Conservation (phyloP, 1,140 invertebrate genomes). For the Procambarus clarkii region DNA sequence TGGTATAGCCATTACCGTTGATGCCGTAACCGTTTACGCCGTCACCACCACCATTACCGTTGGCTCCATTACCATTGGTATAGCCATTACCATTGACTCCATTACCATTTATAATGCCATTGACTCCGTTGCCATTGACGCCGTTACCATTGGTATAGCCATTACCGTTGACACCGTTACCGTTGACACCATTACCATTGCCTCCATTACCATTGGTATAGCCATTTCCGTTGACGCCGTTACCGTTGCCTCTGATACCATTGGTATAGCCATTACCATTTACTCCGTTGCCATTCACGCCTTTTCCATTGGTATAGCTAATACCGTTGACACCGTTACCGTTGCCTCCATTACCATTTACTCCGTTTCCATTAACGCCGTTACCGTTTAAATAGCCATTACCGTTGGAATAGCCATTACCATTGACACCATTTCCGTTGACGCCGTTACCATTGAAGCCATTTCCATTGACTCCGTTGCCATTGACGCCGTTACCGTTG, state of each 20-base stretch:
- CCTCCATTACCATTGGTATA: not conserved
- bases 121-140: not conserved
- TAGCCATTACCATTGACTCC: not conserved
- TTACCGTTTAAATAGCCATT: constrained; percentile 21
- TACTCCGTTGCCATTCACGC: constrained; percentile 16
- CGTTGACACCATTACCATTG: not conserved
- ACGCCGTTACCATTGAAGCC: not conserved
- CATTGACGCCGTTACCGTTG: not conserved
- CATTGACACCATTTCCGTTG: not conserved
- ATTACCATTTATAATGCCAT: not conserved
- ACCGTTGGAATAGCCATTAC: not conserved
- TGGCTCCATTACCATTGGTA: not conserved
- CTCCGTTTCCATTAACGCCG: constrained; percentile 13
- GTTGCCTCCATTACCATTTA: constrained; percentile 1
- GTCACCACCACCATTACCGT: not conserved
- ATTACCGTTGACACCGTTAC: not conserved
- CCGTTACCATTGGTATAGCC: constrained; percentile 11
- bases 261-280: not conserved
- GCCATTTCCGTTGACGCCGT: not conserved
- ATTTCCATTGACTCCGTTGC: not conserved
- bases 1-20: constrained; percentile 10
- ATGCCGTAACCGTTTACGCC: not conserved
- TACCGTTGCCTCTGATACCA: not conserved
- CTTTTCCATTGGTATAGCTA: not conserved
- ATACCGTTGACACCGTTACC: not conserved